Evolutionary conservation across 2,113 vertebrate species (phyloP), one percentile per base, ranked within the genome.

Genomic region (Sitta europaea): DNA sequence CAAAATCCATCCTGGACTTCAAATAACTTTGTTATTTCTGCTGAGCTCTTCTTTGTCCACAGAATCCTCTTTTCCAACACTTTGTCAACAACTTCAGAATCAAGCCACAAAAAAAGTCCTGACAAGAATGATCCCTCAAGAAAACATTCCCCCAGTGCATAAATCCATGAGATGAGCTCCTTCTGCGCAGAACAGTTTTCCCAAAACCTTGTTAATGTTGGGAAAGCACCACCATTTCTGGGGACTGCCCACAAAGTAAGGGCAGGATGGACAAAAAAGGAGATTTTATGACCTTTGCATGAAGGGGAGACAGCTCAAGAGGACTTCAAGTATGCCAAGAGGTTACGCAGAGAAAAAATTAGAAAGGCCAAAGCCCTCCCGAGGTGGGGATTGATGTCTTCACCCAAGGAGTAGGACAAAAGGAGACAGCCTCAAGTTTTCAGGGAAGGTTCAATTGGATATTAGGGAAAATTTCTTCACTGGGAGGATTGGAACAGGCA

Each of bases 121-220:
- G 24, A 45, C 18, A 65, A 85, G 57, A 25, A 11, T 2, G 4
- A 24, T 65, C 14, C 14, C 12, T 61, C n/a, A 35, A 31, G 58
- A 45, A 87, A 79, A 29, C 15, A 4, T 5, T 68, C 68, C 57
- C 9, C 7, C 16, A 6, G 0, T 8, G 2, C 6, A 10, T 23
- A n/a, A 89, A 33, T 22, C 9, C 31, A 22, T 19, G 15, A 85
- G 12, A 20, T 33, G 42, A 77, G 25, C 8, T 66, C 75, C 29
- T 47, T 47, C 27, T 9, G 23, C 10, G 33, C 1, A 1, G 1
- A 57, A 58, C 3, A 2, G 3, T 72, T 57, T 48, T 57, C 48
- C 31, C 22, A 40, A 31, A 57, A 17, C 5, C 18, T 10, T 31
- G 2, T 27, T 47, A 11, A 68, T n/a, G 3, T 13, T 17, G 31